Conservation (phyloP, 2,113 vertebrate genomes). For the Rana temporaria region DNA sequence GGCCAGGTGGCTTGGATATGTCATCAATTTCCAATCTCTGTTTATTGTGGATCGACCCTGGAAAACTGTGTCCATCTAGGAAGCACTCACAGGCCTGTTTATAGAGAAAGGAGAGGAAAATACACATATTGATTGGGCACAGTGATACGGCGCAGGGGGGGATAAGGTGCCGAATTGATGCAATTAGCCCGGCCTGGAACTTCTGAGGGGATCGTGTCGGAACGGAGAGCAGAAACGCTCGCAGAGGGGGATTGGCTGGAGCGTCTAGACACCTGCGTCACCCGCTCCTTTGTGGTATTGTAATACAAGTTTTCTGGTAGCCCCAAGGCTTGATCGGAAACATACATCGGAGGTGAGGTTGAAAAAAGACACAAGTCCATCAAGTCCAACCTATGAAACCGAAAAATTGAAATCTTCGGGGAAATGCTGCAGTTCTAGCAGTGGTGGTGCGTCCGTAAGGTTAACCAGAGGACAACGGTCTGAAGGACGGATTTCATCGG, state of each 20-base stretch:
- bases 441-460: too few relatives aligned
- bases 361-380: too few relatives aligned
- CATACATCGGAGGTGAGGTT: too few relatives aligned
- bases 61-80: constrained; percentile 13
- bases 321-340: too few relatives aligned
- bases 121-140: background rate
- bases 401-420: too few relatives aligned
- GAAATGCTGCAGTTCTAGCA: too few relatives aligned
- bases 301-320: too few relatives aligned
- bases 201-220: background rate
- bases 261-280: constrained; percentile 20
- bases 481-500: too few relatives aligned
- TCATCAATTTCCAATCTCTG: constrained; percentile 13
- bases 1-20: constrained; percentile 6
- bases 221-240: background rate
- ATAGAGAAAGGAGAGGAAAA: background rate
- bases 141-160: background rate
- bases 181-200: background rate
- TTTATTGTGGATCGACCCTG: background rate
- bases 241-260: background rate
- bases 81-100: constrained; percentile 7
- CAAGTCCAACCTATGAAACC: too few relatives aligned
- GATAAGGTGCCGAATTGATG: background rate
- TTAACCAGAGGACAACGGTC: too few relatives aligned
- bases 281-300: too few relatives aligned